Evolutionary conservation across 2,113 vertebrate species (phyloP), one percentile per base, ranked within the genome.

Genomic region (Aspidoscelis tigris): DNA sequence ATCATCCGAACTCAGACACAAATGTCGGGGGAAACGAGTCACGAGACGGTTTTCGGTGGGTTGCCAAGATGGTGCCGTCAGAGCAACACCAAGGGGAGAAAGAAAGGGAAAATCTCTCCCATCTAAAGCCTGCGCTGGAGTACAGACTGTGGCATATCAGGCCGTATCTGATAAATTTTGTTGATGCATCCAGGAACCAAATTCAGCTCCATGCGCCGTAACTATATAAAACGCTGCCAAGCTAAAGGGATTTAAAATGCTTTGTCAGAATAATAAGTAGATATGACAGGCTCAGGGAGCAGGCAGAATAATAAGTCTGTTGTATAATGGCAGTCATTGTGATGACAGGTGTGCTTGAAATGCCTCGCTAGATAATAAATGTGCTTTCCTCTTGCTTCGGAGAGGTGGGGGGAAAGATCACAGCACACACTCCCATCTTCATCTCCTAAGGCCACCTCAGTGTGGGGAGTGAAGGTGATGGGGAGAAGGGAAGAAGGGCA

Each of bases 211-310:
- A 14, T 84, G 78, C 90, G 90, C 91, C 88, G 41, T 2, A 79
- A 90, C 91, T 87, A 14, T 81, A 83, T 85, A 75, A 93, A 85
- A 88, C 69, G 86, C 90, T 84, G 88, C 73, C 76, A 71, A 88
- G 89, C 91, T 93, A 91, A 93, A 90, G 84, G 88, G 88, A 90
- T 90, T 92, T 68, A 90, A 90, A 94, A 93, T 88, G 91, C 89
- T 94, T 92, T 94, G 93, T 93, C 93, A 93, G 93, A 75, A 80
- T 88, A 93, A 86, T 87, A 90, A 94, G 90, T 91, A 90, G 84
- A 88, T 90, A 80, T 91, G 93, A 92, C 92, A 93, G 91, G 91
- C 16, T 75, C 26, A 71, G 85, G 88, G 88, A 90, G 64, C 0
- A 10, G 86, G 90, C 89, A 91, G 88, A 91, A 91, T 88, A 69